Base-by-base conservation (phyloP, 2,113 vertebrate species). In the Pagrus major region DNA sequence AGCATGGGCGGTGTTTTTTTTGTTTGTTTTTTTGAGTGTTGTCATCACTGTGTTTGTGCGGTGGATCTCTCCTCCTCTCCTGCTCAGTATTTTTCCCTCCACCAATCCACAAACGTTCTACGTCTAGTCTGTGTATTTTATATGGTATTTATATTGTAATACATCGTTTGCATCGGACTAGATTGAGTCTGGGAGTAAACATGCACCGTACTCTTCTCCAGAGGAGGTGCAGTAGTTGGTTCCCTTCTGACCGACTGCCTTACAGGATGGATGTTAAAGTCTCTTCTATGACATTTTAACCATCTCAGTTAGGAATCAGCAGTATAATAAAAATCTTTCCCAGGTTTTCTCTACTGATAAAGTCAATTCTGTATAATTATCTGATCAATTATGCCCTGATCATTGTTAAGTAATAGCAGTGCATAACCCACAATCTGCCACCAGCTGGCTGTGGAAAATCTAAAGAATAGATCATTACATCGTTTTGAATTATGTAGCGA, bases 21-120 rank as follows among this genome's bases (percentile, higher is more conserved):
- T 86, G 73, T 76, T 87, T 86, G 16, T 80, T 29, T 71, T 78
- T 88, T 78, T 86, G 78, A 78, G 93, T 89, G 91, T 90, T 89
- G 76, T 84, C 84, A 81, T 94, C 80, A 61, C 88, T 90, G 83
- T 94, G 86, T 88, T 90, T 84, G 87, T 93, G 85, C 86, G 81
- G 86, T 93, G 89, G 78, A 86, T 88, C 85, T 88, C 85, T 89
- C 71, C 61, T 52, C 52, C 65, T 87, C 56, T 84, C 68, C 71
- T 72, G 76, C 72, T 81, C 69, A 71, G 41, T 87, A 76, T 76
- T 83, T 85, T 47, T 56, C 75, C n/a, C 75, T 85, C 60, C 86
- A 86, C 84, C 79, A 74, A 44, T 72, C 52, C 82, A 86, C 72
- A 73, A 73, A 79, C 77, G 71, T 72, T n/a, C 59, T 46, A 77